Evolutionary conservation across 2,888 invertebrate genomes (phyloP).

Genomic region (Cryptophagus acutangulus): DNA sequence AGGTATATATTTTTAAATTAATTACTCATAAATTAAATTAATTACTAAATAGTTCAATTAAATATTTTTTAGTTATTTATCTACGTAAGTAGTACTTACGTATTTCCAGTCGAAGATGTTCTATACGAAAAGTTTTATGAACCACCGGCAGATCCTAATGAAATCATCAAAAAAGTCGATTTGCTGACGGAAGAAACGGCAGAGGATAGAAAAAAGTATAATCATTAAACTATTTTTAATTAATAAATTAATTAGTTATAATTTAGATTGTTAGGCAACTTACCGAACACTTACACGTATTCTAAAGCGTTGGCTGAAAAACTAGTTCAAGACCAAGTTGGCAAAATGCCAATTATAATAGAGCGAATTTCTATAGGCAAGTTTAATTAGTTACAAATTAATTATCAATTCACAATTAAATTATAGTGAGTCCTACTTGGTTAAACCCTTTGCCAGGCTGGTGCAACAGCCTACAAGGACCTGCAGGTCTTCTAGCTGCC

Average conservation of each 20-base stretch:
- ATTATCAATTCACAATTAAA: too few species aligned
- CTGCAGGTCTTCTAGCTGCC: slow-evolving; percentile 76
- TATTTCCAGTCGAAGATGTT: slow-evolving; percentile 73
- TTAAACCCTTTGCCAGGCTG: slow-evolving; percentile 79
- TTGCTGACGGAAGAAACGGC: too few species aligned
- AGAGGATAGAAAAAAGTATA: too few species aligned
- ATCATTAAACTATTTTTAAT: too few species aligned
- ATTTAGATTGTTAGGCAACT: slow-evolving; percentile 64
- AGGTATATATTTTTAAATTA: too few species aligned
- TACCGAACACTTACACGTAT: slow-evolving; percentile 90
- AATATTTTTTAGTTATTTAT: slow-evolving; percentile 53
- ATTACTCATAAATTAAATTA: too few species aligned
- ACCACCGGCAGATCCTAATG: slow-evolving; percentile 45
- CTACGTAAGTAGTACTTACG: slow-evolving; percentile 89
- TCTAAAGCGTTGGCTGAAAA: slow-evolving; percentile 89
- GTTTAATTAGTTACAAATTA: too few species aligned
- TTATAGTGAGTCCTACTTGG: slow-evolving; percentile 69
- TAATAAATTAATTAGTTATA: too few species aligned
- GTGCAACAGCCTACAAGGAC: slow-evolving; percentile 88
- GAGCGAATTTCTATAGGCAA: slow-evolving; percentile 78
- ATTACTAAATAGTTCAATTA: too few species aligned
- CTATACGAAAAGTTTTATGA: slow-evolving; percentile 78
- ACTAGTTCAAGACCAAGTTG: slow-evolving; percentile 71
- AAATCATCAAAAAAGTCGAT: slow-evolving; percentile 30
- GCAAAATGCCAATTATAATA: slow-evolving; percentile 71